Base-by-base conservation (phyloP, 2,113 vertebrate genomes). In the Zingel zingel region DNA sequence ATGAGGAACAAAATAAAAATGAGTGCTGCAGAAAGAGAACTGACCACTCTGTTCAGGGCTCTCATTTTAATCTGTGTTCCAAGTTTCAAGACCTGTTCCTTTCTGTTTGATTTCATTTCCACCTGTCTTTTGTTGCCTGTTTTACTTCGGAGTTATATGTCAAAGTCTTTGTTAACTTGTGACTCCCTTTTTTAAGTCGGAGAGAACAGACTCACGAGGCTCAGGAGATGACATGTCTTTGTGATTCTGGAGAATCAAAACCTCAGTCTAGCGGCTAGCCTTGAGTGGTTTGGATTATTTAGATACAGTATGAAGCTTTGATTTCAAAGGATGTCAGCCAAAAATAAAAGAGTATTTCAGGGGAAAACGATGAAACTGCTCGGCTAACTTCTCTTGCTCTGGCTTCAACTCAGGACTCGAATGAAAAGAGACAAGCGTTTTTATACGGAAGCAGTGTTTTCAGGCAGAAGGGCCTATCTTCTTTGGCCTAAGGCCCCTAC, bases 1-100 rank as follows among this genome's bases (percentile, higher is more conserved):
- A 90, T 85, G 83, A 91, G 82, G 81, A 89, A 91, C 80, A 84
- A 76, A 81, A 63, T 76, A 75, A 71, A 54, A 87, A 72, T 48
- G 68, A 77, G 56, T 68, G 61, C 45, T 68, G 57, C 62, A 88
- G 73, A 86, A 50, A 86, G 72, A 85, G 54, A 79, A 80, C 70
- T 78, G 83, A 80, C 87, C 75, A 6, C 69, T 85, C 43, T n/a
- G 51, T 59, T 74, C 36, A 61, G 43, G 56, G 78, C 59, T 64
- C 21, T 70, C 71, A 81, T 89, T 85, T 86, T 65, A 67, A 48
- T 70, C 21, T 54, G 45, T 57, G 18, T 63, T 77, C 54, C 21
- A 83, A 30, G 71, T 64, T 67, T 74, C 54, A 67, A 67, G 19
- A 64, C 16, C 18, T 70, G n/a, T 69, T 68, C 45, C 6, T 54